A percentile compares a stretch with the other conserved stretches of the same genome.
Evolutionary conservation across 1,140 invertebrate genomes (phyloP).

Genomic region (Mactra quadrangularis): DNA sequence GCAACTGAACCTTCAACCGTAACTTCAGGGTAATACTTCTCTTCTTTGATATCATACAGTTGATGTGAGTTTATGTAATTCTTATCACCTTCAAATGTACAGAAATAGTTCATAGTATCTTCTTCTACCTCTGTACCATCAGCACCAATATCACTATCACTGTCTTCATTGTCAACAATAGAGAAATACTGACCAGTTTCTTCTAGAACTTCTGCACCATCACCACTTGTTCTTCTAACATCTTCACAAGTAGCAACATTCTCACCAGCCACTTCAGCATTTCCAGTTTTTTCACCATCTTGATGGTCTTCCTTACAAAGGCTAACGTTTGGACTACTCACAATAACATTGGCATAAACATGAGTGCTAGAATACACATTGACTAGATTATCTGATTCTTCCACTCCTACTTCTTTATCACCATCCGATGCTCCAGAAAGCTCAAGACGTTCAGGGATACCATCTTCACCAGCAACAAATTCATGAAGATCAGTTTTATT

Average conservation of each 20-base stretch:
- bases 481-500: too few species aligned
- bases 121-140: neutral
- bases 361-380: slow-evolving; percentile 15
- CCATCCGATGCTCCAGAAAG: too few species aligned
- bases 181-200: slow-evolving; percentile 2
- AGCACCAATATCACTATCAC: neutral
- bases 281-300: neutral
- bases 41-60: too few species aligned
- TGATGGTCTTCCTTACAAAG: neutral
- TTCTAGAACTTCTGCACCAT: slow-evolving; percentile 15
- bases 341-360: slow-evolving; percentile 34
- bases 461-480: too few species aligned
- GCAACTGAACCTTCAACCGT: too few species aligned
- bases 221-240: neutral
- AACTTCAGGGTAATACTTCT: too few species aligned
- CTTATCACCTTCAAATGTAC: too few species aligned
- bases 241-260: neutral
- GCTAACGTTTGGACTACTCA: neutral
- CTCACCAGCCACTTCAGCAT: neutral
- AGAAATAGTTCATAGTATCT: neutral
- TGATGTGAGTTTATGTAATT: too few species aligned
- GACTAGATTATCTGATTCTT: neutral
- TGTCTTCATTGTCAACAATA: neutral
- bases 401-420: too few species aligned
- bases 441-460: too few species aligned